Conservation (phyloP, 2,797 vertebrate genomes). For the Coracias cyanogaster region DNA sequence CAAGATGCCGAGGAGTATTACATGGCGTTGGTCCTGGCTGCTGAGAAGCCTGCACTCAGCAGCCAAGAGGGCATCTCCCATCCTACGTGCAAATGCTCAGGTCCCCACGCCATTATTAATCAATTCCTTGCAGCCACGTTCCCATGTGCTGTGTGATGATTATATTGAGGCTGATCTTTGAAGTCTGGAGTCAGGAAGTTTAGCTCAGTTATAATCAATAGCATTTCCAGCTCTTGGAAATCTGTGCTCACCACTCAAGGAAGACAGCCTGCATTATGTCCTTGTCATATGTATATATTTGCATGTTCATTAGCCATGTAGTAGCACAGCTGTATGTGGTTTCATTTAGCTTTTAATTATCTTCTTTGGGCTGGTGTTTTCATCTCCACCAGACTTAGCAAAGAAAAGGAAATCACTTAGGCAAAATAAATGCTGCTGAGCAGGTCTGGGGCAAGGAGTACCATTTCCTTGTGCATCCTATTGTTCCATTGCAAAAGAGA, state of each 20-base stretch:
- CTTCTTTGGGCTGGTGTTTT: conserved; percentile 62
- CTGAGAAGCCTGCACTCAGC: neutral
- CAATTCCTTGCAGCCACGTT: neutral
- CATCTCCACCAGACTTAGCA: conserved; percentile 53
- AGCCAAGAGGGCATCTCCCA: neutral
- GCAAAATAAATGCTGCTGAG: conserved; percentile 39
- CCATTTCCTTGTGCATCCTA: conserved; percentile 46
- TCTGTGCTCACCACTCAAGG: conserved; percentile 52
- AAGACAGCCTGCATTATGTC: conserved; percentile 54
- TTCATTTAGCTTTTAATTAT: conserved; percentile 67
- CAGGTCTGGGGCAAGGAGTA: neutral
- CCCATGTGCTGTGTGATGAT: neutral
- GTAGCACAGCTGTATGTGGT: conserved; percentile 57
- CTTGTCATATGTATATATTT: conserved; percentile 70
- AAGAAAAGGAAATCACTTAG: conserved; percentile 59
- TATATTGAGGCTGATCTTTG: conserved; percentile 43
- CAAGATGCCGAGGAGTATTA: neutral
- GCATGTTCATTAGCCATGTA: conserved; percentile 67
- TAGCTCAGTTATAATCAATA: conserved; percentile 61
- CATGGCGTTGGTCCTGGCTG: neutral
- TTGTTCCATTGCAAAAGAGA: conserved; percentile 57
- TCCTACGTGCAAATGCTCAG: rapidly evolving
- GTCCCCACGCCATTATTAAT: neutral
- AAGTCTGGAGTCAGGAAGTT: conserved; percentile 56
- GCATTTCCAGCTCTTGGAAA: conserved; percentile 63